These are phyloP conservation scores for Lepilemur ruficaudatus DNA, from an alignment of 2,797 vertebrate species.

Conservation along the genomic window DNA sequence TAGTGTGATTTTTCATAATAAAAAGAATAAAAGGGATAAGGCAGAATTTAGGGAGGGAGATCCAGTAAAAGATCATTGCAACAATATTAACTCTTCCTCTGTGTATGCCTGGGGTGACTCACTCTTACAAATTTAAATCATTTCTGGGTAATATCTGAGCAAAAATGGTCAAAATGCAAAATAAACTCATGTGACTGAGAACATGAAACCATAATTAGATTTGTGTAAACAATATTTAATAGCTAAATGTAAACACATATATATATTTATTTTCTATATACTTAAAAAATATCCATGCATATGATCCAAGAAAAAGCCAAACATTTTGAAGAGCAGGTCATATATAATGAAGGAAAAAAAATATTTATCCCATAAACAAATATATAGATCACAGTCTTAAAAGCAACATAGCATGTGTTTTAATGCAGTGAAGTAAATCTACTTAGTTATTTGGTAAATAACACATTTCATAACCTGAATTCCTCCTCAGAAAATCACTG, in stretches of 20 bases:
- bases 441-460: neutral
- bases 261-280: neutral
- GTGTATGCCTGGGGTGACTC: neutral
- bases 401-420: neutral
- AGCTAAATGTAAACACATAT: neutral
- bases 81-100: neutral
- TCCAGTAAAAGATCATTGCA: neutral
- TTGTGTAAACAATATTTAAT: neutral
- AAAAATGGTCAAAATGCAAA: neutral
- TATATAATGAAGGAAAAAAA: neutral
- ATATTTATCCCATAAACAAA: neutral
- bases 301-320: neutral
- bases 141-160: neutral
- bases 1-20: neutral
- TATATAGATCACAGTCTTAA: neutral
- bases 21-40: neutral
- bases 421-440: neutral
- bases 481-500: constrained; percentile 59
- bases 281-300: neutral
- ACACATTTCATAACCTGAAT: constrained; percentile 14
- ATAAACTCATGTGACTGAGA: neutral
- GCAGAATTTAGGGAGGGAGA: neutral
- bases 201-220: neutral
- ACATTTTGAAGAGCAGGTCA: neutral
- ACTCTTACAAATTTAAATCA: neutral